phyloP scores from a whole-genome alignment of 2,113 vertebrate species.

The Sisor rabdophorus region DNA sequence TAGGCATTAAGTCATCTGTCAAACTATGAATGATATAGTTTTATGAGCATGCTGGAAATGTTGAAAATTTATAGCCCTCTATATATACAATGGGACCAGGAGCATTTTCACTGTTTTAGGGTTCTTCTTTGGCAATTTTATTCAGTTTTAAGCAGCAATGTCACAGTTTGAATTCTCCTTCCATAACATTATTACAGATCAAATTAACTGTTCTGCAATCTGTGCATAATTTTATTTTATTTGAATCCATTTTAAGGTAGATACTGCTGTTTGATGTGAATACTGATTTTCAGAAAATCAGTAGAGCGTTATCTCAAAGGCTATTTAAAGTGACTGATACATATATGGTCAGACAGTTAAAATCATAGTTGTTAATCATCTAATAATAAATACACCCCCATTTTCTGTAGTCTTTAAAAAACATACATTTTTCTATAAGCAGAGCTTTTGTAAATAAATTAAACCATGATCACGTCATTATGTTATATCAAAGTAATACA shows the following conservation, averaged over 20 bases:
- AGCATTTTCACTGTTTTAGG: not conserved
- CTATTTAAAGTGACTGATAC: not conserved
- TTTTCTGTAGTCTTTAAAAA: no score
- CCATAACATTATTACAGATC: not conserved
- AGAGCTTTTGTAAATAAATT: not conserved
- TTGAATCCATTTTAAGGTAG: not conserved
- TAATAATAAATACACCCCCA: not conserved
- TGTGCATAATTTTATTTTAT: not conserved
- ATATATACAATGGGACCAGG: not conserved
- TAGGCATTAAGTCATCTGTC: not conserved
- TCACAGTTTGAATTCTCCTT: not conserved
- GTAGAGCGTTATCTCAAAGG: not conserved
- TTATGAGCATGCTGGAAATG: not conserved
- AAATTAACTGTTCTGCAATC: slow-evolving; percentile 7
- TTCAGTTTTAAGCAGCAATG: not conserved
- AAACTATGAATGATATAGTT: not conserved
- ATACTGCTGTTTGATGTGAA: no score
- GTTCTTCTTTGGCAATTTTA: not conserved
- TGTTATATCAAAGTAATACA: not conserved
- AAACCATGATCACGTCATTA: not conserved
- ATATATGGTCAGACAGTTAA: not conserved
- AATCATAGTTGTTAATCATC: not conserved
- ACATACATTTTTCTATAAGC: no score
- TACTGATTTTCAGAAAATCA: not conserved
- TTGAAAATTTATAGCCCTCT: not conserved